Base-by-base conservation (phyloP, 2,888 invertebrate species). In the Crepidodera aurea region DNA sequence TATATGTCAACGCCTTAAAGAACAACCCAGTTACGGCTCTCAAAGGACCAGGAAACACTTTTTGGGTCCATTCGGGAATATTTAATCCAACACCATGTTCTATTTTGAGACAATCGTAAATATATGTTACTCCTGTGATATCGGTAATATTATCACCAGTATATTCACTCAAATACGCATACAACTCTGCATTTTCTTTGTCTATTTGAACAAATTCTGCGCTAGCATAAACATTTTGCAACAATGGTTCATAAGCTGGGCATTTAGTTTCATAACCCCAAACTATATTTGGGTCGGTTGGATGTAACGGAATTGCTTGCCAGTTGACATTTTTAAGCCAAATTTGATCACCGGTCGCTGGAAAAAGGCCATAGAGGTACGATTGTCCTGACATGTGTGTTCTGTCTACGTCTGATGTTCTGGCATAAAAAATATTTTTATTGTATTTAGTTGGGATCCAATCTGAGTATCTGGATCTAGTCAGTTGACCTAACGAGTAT, bases 361-460 rank as follows among this genome's bases (percentile, higher is more conserved):
- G 87, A 76, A 86, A 91, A 60, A 91, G 73, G 0, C 90, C 91
- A 57, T 92, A 91, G 64, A 93, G 82, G 77, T 91, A 88, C 1
- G 88, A 84, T 75, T 89, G 85, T 0, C 92, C 94, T 64, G 92
- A 93, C 90, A 92, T 92, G 8, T 94, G 80, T 0, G 94, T 93
- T 22, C 95, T 87, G 80, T 95, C 93, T 19, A 89, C 88, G 80
- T 94, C 91, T 0, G 94, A 92, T 50, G 92, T 90, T 58, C 83
- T 80, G 1, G 88, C 79, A 69, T 81, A 81, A 18, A 89, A 81
- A 73, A 86, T 81, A 18, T 83, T 78, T 19, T 75, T 77, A 5
- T 82, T 80, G 6, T 88, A 90, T 5, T 71, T 73, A 1, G 75
- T 69, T 22, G 82, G 81, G 5, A 88, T 63, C 32, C 88, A 83